Evolutionary conservation across 2,113 vertebrate species (phyloP).

Genomic region (Laticauda colubrina): DNA sequence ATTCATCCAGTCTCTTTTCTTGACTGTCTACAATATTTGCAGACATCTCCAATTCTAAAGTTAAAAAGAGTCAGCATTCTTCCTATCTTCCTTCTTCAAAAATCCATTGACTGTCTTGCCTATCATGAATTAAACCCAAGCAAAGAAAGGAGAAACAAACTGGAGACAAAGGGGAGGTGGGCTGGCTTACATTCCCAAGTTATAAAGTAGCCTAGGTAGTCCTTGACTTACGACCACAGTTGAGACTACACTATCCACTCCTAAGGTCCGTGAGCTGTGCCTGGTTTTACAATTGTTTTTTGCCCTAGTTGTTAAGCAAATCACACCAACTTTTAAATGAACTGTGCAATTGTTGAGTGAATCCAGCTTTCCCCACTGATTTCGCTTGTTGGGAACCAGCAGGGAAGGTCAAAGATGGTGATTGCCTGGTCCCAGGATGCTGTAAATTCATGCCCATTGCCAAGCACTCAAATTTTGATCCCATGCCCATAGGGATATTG

Average conservation of each 20-base stretch:
- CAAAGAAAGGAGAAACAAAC: neutral
- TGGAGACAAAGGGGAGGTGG: neutral
- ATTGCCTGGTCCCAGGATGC: neutral
- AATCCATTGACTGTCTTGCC: neutral
- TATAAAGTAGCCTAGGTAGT: neutral
- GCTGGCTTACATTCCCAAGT: neutral
- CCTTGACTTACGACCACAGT: neutral
- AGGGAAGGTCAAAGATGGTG: neutral
- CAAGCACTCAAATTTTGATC: neutral
- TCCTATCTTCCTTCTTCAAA: neutral
- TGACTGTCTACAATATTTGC: neutral
- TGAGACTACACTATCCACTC: neutral
- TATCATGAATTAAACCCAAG: neutral
- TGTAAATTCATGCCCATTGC: neutral
- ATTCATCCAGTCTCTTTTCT: neutral
- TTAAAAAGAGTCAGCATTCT: neutral
- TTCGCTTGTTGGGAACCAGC: neutral
- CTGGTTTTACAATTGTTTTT: neutral
- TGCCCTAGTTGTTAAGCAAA: neutral
- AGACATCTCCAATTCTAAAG: neutral
- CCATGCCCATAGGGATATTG: neutral
- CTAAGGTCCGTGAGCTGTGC: neutral
- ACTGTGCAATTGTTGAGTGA: neutral
- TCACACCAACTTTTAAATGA: neutral
- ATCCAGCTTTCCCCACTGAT: neutral